Evolutionary conservation across 92 coral and sea anemone species (phyloP).

Genomic region (Ricordea florida): DNA sequence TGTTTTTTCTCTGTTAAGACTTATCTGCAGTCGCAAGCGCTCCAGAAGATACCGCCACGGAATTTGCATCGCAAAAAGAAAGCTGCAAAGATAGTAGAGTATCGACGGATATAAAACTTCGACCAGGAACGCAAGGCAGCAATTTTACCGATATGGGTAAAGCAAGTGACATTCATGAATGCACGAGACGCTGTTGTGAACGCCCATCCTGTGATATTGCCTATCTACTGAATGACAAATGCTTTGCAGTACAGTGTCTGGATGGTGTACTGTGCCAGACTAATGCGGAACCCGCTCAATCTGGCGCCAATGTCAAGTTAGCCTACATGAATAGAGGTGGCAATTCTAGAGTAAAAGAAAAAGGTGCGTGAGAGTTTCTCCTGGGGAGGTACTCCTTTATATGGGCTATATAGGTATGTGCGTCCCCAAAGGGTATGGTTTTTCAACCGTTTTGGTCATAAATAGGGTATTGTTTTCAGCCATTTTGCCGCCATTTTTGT

Average conservation of each 20-base stretch:
- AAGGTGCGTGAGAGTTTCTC: slow-evolving; percentile 41
- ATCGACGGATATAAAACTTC: slow-evolving; percentile 60
- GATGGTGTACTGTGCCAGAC: slow-evolving; percentile 95
- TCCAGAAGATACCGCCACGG: slow-evolving; percentile 10
- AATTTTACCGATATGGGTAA: slow-evolving; percentile 87
- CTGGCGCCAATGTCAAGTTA: slow-evolving; percentile 72
- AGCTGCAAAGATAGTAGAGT: slow-evolving; percentile 70
- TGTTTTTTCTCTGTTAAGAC: neutral
- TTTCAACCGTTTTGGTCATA: too few species aligned
- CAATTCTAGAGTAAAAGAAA: slow-evolving; percentile 68
- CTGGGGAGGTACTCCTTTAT: too few species aligned
- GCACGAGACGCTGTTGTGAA: slow-evolving; percentile 84
- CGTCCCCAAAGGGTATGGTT: too few species aligned
- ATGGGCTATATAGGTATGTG: too few species aligned
- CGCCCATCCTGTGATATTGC: slow-evolving; percentile 93
- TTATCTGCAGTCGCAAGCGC: slow-evolving; percentile 20
- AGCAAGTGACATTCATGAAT: slow-evolving; percentile 68
- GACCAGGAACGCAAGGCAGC: slow-evolving; percentile 41
- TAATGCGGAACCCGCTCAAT: slow-evolving; percentile 71
- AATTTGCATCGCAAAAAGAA: slow-evolving; percentile 3
- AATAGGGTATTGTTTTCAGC: too few species aligned
- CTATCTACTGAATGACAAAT: slow-evolving; percentile 82
- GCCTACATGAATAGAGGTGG: slow-evolving; percentile 93
- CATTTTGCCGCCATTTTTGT: too few species aligned
- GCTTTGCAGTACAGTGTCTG: slow-evolving; percentile 89